A percentile compares a stretch with the other conserved stretches of the same genome.
phyloP scores from a whole-genome alignment of 2,113 vertebrate genomes.

The Steatornis caripensis region DNA sequence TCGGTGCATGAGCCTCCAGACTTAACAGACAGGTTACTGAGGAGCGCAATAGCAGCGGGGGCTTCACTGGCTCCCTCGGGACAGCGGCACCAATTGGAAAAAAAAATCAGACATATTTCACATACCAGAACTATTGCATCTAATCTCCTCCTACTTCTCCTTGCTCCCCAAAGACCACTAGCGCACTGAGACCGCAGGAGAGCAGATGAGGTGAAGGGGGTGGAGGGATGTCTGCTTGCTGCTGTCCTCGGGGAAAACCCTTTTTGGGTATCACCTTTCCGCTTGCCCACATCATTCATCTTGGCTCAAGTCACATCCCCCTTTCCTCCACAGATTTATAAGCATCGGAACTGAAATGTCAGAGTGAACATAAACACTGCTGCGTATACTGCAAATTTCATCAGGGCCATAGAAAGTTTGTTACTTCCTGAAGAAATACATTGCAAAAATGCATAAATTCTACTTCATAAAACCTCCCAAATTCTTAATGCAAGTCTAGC shows the following conservation, averaged over 20 bases:
- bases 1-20: background rate
- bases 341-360: background rate
- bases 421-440: background rate
- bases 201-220: background rate
- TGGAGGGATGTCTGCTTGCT: background rate
- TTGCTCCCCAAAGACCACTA: background rate
- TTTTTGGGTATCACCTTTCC: background rate
- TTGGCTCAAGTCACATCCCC: background rate
- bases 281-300: background rate
- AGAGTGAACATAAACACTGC: background rate
- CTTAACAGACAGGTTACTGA: background rate
- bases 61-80: fast-evolving
- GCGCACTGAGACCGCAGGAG: background rate
- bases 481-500: background rate
- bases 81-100: fast-evolving
- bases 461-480: background rate
- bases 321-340: background rate
- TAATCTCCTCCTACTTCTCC: background rate
- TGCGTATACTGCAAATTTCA: background rate
- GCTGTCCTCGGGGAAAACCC: background rate
- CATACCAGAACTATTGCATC: background rate
- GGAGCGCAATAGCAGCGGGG: fast-evolving
- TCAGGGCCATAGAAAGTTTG: background rate
- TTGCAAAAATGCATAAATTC: background rate
- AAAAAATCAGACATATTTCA: background rate